Conservation (phyloP, 2,113 vertebrate species). For the Callithrix jacchus region DNA sequence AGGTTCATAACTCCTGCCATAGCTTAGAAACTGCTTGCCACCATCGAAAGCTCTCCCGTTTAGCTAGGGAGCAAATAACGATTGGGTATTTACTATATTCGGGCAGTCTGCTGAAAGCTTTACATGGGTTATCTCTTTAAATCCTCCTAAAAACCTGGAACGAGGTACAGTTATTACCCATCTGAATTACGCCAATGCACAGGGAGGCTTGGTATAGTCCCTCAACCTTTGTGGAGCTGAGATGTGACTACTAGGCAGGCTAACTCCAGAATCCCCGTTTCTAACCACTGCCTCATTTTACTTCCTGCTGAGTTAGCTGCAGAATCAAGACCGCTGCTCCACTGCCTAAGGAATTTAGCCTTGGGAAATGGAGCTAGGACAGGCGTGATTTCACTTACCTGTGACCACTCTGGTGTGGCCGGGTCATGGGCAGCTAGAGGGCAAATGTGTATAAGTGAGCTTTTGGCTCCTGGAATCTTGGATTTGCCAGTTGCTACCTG, state of each 20-base stretch:
- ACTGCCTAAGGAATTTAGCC: not conserved
- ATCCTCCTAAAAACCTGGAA: not conserved
- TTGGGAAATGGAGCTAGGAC: not conserved
- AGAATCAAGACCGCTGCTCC: not conserved
- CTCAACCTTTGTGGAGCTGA: not conserved
- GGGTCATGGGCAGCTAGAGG: not conserved
- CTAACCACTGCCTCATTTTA: not conserved
- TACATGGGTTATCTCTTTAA: not conserved
- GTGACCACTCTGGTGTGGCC: not conserved
- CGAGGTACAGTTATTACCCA: not conserved
- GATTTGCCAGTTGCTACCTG: not conserved
- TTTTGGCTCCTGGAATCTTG: not conserved
- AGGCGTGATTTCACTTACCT: not conserved
- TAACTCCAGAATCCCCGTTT: not conserved
- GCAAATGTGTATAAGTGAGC: not conserved
- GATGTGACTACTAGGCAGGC: not conserved
- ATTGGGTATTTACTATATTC: not conserved
- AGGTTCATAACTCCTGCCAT: not conserved
- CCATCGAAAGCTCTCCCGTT: not conserved
- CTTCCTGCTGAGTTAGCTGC: not conserved
- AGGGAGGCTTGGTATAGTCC: not conserved
- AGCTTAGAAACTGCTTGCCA: not conserved
- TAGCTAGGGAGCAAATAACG: not conserved
- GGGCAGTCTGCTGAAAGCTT: not conserved
- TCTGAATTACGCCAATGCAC: not conserved